These are phyloP conservation scores for Drosophila tsacasi DNA, from an alignment of 1,140 invertebrate species.

Conservation along the genomic window DNA sequence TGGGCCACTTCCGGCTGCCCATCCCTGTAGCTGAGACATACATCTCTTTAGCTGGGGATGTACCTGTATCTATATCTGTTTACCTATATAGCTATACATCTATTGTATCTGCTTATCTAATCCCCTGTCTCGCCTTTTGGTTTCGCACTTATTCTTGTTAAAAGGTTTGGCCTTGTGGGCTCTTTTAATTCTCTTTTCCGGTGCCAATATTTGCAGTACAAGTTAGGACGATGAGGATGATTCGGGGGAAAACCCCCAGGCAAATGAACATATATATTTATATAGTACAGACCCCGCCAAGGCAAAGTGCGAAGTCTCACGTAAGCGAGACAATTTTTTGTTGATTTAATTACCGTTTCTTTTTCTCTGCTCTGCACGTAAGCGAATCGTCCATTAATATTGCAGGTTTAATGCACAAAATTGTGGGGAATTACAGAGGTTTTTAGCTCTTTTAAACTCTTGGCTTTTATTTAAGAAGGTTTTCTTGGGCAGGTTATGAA, in stretches of 20 bases:
- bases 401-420: slow-evolving; percentile 7
- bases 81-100: neutral
- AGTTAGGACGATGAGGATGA: slow-evolving; percentile 30
- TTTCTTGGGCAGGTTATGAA: neutral
- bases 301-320: slow-evolving; percentile 57
- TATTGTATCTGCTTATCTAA: slow-evolving; percentile 26
- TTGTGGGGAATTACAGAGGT: neutral
- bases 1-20: slow-evolving; percentile 18
- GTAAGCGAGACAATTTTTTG: slow-evolving; percentile 46
- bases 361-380: slow-evolving; percentile 16
- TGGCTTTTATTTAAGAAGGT: neutral
- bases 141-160: slow-evolving; percentile 71
- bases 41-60: no score
- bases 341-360: slow-evolving; percentile 8
- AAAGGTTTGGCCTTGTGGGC: slow-evolving; percentile 70
- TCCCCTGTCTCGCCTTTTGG: slow-evolving; percentile 40
- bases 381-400: slow-evolving; percentile 2
- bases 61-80: no score
- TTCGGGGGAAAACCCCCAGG: slow-evolving; percentile 20
- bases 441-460: neutral
- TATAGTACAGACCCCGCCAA: slow-evolving; percentile 5
- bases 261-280: neutral
- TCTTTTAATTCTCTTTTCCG: slow-evolving; percentile 33
- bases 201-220: slow-evolving; percentile 58
- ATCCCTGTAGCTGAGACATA: neutral